Base-by-base conservation (phyloP, 2,888 invertebrate species). In the Graphium colonna region DNA sequence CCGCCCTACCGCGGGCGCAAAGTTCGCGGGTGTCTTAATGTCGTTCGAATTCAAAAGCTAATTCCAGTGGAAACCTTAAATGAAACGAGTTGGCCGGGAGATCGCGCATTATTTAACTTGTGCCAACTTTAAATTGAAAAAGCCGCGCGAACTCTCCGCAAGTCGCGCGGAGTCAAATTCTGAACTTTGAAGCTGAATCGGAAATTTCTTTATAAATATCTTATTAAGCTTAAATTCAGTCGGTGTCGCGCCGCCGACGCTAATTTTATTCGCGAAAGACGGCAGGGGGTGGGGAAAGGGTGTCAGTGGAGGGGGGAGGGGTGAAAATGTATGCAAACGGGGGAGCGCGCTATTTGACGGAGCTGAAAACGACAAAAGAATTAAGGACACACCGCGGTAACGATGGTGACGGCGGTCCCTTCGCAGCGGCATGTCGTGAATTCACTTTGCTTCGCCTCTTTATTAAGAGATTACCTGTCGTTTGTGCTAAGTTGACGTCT, bases 171-270 rank as follows among this genome's bases (percentile, higher is more conserved):
- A 85, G 80, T 86, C 81, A 84, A 88, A 88, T 84, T 88, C 82
- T 88, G 88, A 89, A 89, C 87, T 89, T 88, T 87, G 82, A 86
- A 77, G 82, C 81, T 86, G 88, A 89, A 89, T 89, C 77, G 85
- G 85, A 87, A 86, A 88, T 85, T 82, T 87, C 89, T 87, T 87
- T 87, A 89, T 89, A 89, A 89, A 89, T 89, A 88, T 86, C 82
- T 87, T 88, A 89, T 87, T 85, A 87, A 70, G 88, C 81, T 87
- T 82, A 87, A 88, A 88, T 84, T 88, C 84, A 81, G 86, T 89
- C 82, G 87, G 85, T 88, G 88, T 88, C 88, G 86, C 84, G 83
- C 79, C 83, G 88, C 88, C 81, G 88, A 89, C 88, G 86, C 86
- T 88, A 89, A 89, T 88, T 84, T 88, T 81, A 85, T 88, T 84